Evolutionary conservation across 2,113 vertebrate species (phyloP), one percentile per base, ranked within the genome.

Genomic region (Pipra filicauda): DNA sequence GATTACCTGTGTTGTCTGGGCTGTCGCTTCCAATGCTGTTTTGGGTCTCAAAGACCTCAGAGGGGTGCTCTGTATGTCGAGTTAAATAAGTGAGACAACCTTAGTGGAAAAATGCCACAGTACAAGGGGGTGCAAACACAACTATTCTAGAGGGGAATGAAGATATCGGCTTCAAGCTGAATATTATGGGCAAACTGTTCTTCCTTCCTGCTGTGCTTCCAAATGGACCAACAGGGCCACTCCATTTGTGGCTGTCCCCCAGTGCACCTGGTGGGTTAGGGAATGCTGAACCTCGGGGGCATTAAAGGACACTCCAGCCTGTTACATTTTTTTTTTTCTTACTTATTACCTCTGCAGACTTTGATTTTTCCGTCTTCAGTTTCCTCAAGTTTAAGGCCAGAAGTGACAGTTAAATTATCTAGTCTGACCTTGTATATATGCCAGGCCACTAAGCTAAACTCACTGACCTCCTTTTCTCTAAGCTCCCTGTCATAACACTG

Each of bases 1-100:
- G 98, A 99, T 98, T 99, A 98, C 98, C 98, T 98, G 89, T 92
- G 94, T 98, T 98, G 98, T 98, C 98, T 96, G 96, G 97, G 97
- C 97, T 98, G 98, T 98, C 98, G 98, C 97, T 98, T 98, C 97
- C 98, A 98, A 98, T 98, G 98, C 97, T 97, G 96, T 89, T 93
- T 72, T 89, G 97, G 98, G 95, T 95, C 98, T 98, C 98, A 97
- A 96, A 97, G 94, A 95, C 96, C 97, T 98, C 98, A 73, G 97
- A 98, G 97, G 98, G 97, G 95, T 96, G 97, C 97, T 98, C 97
- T 41, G 72, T 96, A 98, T 98, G 98, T 98, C 99, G 98, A 94
- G 75, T 97, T 95, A 98, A 97, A 98, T 98, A 98, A 98, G 78
- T 86, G 89, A 93, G 96, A 97, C 97, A 95, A 91, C 85, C 97